A percentile compares a stretch with the other conserved stretches of the same genome.
phyloP scores from a whole-genome alignment of 2,797 vertebrate species.

The Natrix natrix region DNA sequence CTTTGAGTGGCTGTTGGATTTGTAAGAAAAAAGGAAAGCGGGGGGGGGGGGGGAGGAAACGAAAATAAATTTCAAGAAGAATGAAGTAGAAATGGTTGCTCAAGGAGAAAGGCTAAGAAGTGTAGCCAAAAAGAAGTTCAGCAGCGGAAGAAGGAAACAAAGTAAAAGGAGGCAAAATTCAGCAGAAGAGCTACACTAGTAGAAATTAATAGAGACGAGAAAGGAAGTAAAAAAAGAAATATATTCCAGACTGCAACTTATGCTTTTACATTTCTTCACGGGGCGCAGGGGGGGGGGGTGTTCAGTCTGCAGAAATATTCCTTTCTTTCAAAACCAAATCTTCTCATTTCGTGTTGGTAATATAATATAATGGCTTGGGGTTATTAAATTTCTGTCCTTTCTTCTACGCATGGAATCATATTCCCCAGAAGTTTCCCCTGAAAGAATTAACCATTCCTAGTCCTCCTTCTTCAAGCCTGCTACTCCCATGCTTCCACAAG shows the following conservation, averaged over 20 bases:
- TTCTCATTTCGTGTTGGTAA: background rate
- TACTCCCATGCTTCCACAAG: background rate
- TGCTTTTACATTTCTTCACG: background rate
- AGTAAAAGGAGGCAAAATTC: background rate
- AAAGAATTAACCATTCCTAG: background rate
- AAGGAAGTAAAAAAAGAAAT: background rate
- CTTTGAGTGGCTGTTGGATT: slow-evolving; percentile 19
- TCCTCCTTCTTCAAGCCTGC: background rate
- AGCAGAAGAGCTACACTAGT: background rate
- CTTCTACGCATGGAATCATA: background rate
- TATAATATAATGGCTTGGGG: background rate
- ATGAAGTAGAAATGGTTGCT: background rate
- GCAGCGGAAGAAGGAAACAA: background rate
- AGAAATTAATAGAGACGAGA: background rate
- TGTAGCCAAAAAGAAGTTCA: background rate
- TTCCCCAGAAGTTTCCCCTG: background rate
- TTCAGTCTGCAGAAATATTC: background rate
- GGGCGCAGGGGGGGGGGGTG: background rate
- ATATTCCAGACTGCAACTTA: background rate
- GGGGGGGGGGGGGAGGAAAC: slow-evolving; percentile 4
- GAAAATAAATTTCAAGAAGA: background rate
- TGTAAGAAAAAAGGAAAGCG: slow-evolving; percentile 14
- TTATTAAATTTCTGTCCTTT: background rate
- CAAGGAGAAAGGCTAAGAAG: background rate
- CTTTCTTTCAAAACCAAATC: background rate